Percentiles rank a stretch among this genome's conserved stretches.
phyloP scores from a whole-genome alignment of 2,797 vertebrate genomes.

The Micromesistius poutassou region DNA sequence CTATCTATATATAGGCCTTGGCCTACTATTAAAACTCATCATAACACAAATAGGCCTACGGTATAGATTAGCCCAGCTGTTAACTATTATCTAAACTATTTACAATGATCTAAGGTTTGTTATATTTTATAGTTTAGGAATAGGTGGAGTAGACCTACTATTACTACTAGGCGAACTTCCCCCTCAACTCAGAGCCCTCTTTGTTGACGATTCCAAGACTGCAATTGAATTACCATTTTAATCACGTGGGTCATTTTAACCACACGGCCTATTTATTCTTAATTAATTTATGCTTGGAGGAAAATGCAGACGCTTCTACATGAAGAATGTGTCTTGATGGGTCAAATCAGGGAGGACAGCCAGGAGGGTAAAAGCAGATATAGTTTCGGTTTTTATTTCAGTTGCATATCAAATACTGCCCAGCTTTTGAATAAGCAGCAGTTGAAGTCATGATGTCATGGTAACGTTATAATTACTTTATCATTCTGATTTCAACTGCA shows the following conservation, averaged over 20 bases:
- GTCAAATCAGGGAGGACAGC: background rate
- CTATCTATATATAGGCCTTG: too few species aligned
- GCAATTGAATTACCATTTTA: too few species aligned
- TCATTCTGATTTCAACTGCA: background rate
- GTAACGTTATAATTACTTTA: background rate
- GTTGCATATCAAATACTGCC: background rate
- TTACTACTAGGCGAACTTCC: background rate
- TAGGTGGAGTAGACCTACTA: background rate
- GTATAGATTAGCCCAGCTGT: background rate
- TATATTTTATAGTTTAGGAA: too few species aligned
- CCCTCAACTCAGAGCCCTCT: background rate
- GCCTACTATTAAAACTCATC: background rate
- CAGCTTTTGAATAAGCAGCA: background rate
- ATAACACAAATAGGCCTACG: background rate
- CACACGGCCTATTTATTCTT: background rate
- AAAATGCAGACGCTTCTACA: background rate
- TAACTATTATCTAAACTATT: constrained; percentile 4
- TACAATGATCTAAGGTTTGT: too few species aligned
- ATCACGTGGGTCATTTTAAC: background rate
- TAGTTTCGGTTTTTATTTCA: too few species aligned
- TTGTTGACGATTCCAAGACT: too few species aligned
- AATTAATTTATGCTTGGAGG: background rate
- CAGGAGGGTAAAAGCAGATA: background rate
- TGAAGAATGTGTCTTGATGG: background rate
- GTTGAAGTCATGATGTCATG: too few species aligned